phyloP scores from a whole-genome alignment of 2,888 invertebrate genomes.

The Nemotelus pantherinus region DNA sequence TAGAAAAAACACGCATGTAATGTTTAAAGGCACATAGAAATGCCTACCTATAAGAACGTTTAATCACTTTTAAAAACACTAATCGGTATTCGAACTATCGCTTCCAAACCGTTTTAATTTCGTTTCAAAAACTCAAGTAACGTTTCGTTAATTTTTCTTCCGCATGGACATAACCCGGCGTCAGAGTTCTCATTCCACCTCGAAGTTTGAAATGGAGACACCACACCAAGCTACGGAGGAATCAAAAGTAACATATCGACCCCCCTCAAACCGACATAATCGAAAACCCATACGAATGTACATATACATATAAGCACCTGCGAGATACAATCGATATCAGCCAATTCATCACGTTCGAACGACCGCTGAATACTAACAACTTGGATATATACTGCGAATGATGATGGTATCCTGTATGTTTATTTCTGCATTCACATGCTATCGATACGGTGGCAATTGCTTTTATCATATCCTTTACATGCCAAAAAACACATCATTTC shows the following conservation, averaged over 20 bases:
- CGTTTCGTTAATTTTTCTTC: constrained; percentile 18
- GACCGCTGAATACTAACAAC: constrained; percentile 45
- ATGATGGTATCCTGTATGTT: constrained; percentile 33
- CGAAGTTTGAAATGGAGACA: no score
- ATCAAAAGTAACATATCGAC: no score
- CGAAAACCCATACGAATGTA: no score
- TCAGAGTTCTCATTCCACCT: no score
- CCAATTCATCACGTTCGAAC: constrained; percentile 50
- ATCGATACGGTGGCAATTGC: constrained; percentile 50
- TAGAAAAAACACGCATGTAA: no score
- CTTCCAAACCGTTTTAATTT: neutral
- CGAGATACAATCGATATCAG: constrained; percentile 36
- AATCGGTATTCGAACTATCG: no score
- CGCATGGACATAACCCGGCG: neutral
- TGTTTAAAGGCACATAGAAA: no score
- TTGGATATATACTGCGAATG: constrained; percentile 2
- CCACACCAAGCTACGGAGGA: no score
- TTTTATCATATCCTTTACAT: constrained; percentile 50
- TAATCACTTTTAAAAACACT: no score
- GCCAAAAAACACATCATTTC: constrained; percentile 49
- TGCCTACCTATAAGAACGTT: no score
- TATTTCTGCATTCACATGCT: constrained; percentile 47
- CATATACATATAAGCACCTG: neutral
- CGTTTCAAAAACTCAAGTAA: neutral
- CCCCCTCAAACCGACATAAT: no score